Evolutionary conservation across 1,140 invertebrate species (phyloP).

Genomic region (Drosophila bocqueti): DNA sequence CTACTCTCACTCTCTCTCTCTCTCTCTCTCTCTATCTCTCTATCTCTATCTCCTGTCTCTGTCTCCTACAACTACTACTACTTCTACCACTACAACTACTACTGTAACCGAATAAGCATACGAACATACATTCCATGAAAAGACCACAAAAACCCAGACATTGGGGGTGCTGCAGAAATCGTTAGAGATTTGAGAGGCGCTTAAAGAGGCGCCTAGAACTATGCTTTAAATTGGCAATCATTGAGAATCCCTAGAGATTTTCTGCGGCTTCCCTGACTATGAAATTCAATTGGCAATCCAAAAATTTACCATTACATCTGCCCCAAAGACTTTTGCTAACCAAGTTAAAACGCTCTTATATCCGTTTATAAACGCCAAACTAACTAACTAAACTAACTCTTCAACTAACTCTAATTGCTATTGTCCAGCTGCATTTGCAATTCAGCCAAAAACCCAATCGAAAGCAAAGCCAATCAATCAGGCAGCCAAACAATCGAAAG

Average conservation of each 20-base stretch:
- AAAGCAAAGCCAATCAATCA: conserved; percentile 46
- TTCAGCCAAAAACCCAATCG: conserved; percentile 27
- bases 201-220: not conserved
- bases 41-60: conserved; percentile 57
- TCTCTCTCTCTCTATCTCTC: conserved; percentile 57
- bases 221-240: not conserved
- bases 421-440: conserved; percentile 50
- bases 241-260: not conserved
- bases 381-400: conserved; percentile 39
- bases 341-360: conserved; percentile 12
- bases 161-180: conserved; percentile 1
- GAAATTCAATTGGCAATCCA: conserved; percentile 27
- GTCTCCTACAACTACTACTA: conserved; percentile 47
- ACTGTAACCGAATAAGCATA: conserved; percentile 66
- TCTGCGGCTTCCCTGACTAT: not conserved
- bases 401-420: conserved; percentile 52
- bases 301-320: conserved; percentile 24
- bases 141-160: conserved; percentile 17
- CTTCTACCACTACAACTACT: conserved; percentile 43
- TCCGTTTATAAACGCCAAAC: conserved; percentile 36
- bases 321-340: conserved; percentile 16
- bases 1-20: conserved; percentile 65
- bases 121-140: conserved; percentile 52
- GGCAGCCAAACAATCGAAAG: conserved; percentile 49
- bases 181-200: conserved; percentile 1